These are phyloP conservation scores for Catocala fraxini DNA, from an alignment of 2,888 invertebrate species.

Conservation along the genomic window DNA sequence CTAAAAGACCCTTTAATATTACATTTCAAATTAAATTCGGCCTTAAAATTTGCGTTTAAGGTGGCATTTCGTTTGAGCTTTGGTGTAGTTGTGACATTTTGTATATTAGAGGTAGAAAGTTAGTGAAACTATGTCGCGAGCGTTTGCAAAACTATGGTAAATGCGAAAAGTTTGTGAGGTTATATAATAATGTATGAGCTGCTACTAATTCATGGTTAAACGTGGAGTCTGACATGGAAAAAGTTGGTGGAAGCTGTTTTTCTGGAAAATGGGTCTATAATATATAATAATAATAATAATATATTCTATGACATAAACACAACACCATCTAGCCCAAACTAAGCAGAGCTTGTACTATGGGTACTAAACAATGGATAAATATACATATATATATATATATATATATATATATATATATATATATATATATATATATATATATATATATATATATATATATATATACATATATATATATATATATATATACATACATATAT, in stretches of 20 bases:
- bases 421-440: no score
- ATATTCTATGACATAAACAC: no score
- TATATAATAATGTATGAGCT: slow-evolving; percentile 46
- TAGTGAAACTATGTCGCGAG: slow-evolving; percentile 48
- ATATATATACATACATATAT: no score
- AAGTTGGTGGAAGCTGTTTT: slow-evolving; percentile 18
- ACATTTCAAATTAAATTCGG: slow-evolving; percentile 24
- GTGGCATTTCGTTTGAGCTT: slow-evolving; percentile 29
- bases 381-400: no score
- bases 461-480: no score
- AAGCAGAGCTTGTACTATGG: no score
- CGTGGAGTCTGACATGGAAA: slow-evolving; percentile 31
- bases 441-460: no score
- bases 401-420: no score
- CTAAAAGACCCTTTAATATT: slow-evolving; percentile 48
- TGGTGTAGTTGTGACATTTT: slow-evolving; percentile 30
- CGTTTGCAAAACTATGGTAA: slow-evolving; percentile 51
- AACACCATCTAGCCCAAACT: no score
- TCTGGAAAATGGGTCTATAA: neutral
- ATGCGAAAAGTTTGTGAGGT: slow-evolving; percentile 48
- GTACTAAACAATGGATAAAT: no score
- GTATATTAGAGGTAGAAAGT: slow-evolving; percentile 25
- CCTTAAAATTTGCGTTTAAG: slow-evolving; percentile 26
- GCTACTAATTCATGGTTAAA: slow-evolving; percentile 49
- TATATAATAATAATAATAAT: no score